These are phyloP conservation scores for Cyrtorhinus lividipennis DNA, from an alignment of 1,140 invertebrate species.

Conservation along the genomic window DNA sequence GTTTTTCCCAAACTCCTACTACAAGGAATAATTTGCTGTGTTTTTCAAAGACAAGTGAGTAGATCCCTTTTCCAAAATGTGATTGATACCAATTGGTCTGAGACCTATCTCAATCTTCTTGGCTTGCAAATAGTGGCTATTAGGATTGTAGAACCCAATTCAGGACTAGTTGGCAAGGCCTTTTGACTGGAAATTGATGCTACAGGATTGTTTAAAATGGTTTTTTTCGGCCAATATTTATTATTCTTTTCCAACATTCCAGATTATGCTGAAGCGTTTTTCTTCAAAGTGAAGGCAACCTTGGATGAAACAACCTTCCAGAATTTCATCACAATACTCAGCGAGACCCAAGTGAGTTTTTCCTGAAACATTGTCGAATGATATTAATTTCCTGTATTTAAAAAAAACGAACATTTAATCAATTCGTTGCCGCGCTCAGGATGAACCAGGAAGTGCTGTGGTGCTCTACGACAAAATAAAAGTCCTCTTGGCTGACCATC, in stretches of 20 bases:
- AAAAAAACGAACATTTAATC: neutral
- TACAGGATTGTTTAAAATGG: neutral
- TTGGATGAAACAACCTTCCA: conserved; percentile 11
- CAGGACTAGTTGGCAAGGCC: neutral
- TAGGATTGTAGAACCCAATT: neutral
- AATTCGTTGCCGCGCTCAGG: neutral
- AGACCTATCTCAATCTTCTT: too few species aligned
- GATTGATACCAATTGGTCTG: too few species aligned
- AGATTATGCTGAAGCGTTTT: conserved; percentile 15
- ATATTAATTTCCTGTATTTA: neutral
- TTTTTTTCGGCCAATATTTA: neutral
- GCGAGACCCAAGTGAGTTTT: neutral
- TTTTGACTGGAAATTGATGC: too few species aligned
- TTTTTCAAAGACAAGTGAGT: too few species aligned
- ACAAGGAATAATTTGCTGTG: too few species aligned
- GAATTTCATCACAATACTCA: conserved; percentile 8
- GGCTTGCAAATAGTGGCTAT: neutral
- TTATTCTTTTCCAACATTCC: neutral
- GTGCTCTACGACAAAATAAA: conserved; percentile 1
- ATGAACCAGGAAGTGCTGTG: neutral
- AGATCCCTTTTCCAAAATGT: neutral
- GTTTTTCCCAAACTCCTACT: too few species aligned
- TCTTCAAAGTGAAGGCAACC: conserved; percentile 9
- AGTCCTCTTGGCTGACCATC: neutral
- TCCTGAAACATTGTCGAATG: neutral